Percentiles rank a stretch among this genome's conserved stretches.
Conservation (phyloP, 2,888 invertebrate genomes). For the Carabus problematicus region DNA sequence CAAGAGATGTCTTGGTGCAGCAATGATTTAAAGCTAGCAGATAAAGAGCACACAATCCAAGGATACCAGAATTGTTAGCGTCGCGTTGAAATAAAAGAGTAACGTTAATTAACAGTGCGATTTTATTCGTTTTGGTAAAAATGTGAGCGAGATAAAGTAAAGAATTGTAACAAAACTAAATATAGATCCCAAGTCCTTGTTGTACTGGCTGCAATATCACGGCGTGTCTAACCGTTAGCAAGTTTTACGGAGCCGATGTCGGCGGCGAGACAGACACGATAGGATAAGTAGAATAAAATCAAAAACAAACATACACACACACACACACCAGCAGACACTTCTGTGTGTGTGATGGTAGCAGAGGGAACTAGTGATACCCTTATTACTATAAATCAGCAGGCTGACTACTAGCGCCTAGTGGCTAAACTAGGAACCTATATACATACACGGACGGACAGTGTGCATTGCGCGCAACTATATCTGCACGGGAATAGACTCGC, state of each 20-base stretch:
- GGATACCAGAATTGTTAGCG: too few species aligned
- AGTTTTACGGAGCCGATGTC: background rate
- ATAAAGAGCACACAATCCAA: too few species aligned
- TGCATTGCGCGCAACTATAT: background rate
- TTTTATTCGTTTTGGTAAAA: too few species aligned
- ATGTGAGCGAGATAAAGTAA: too few species aligned
- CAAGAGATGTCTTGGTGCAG: too few species aligned
- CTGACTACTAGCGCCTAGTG: background rate
- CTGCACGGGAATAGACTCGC: background rate
- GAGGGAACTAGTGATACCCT: constrained; percentile 30
- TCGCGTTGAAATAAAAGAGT: too few species aligned
- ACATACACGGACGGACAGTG: too few species aligned
- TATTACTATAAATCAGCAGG: constrained; percentile 40
- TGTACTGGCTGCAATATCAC: background rate
- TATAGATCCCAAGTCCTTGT: background rate
- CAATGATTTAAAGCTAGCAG: too few species aligned
- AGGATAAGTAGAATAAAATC: constrained; percentile 29
- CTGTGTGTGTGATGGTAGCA: background rate
- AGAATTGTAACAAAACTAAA: too few species aligned
- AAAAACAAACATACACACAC: constrained; percentile 5
- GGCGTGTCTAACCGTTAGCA: constrained; percentile 18
- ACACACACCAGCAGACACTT: background rate
- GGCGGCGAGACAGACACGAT: constrained; percentile 3
- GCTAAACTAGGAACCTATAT: background rate
- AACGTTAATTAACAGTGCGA: too few species aligned